phyloP scores from a whole-genome alignment of 2,797 vertebrate species.

The Scyliorhinus canicula region DNA sequence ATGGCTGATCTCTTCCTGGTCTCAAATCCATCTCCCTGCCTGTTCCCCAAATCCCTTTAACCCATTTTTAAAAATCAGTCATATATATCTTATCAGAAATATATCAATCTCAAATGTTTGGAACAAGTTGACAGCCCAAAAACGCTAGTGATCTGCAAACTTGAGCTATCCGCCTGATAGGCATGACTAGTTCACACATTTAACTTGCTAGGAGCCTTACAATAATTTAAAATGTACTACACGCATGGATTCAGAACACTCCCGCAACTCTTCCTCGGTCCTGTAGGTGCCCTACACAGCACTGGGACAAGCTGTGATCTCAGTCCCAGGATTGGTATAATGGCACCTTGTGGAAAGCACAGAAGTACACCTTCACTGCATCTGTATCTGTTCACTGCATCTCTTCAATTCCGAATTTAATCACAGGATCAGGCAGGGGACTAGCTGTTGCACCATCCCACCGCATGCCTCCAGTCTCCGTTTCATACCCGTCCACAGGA shows the following conservation, averaged over 20 bases:
- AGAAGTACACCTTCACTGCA: not conserved
- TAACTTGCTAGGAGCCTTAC: not conserved
- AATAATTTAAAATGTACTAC: not conserved
- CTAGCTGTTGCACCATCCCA: not conserved
- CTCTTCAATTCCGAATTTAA: not conserved
- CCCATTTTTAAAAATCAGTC: no score
- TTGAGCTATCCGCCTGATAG: not conserved
- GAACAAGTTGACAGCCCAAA: not conserved
- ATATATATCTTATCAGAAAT: no score
- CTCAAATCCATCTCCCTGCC: no score
- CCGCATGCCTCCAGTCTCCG: no score
- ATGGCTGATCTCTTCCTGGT: no score
- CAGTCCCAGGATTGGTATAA: not conserved
- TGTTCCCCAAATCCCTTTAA: no score
- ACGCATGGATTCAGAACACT: not conserved
- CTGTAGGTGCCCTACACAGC: not conserved
- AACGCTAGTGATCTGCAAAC: not conserved
- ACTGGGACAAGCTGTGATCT: not conserved
- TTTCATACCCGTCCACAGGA: not conserved
- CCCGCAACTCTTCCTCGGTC: not conserved
- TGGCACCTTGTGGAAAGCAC: not conserved
- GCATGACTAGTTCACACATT: not conserved
- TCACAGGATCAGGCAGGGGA: not conserved
- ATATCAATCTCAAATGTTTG: no score
- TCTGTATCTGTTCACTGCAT: no score